Percentiles rank a stretch among this genome's conserved stretches.
These are phyloP conservation scores for Orcinus orca DNA, from an alignment of 2,113 vertebrate species.

Conservation along the genomic window DNA sequence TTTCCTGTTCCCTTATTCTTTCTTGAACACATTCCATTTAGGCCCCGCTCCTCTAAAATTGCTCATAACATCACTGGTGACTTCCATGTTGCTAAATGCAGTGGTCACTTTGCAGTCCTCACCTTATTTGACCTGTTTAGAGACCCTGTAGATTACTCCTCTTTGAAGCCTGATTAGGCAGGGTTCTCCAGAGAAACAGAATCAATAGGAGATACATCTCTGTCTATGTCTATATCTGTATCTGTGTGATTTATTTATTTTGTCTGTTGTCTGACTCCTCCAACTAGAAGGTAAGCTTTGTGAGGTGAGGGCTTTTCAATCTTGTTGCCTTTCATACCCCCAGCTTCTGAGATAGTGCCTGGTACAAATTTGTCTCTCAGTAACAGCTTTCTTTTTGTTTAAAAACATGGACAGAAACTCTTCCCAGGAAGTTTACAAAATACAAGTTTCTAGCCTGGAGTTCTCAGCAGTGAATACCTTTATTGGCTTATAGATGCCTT, in stretches of 20 bases:
- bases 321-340: background rate
- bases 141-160: background rate
- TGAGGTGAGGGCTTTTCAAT: background rate
- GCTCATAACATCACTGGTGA: background rate
- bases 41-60: background rate
- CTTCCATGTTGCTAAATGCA: background rate
- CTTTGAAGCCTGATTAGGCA: background rate
- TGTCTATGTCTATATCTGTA: background rate
- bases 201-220: background rate
- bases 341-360: background rate
- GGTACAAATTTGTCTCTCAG: background rate
- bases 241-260: background rate
- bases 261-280: background rate
- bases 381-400: background rate
- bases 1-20: background rate
- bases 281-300: background rate
- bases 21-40: background rate
- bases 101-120: background rate
- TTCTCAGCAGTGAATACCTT: background rate
- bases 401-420: background rate
- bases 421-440: background rate
- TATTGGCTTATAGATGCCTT: background rate
- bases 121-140: background rate
- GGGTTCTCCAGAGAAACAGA: background rate
- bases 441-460: background rate